Percentiles rank a stretch among this genome's conserved stretches.
Conservation (phyloP, 2,797 vertebrate genomes). For the Lacerta agilis region DNA sequence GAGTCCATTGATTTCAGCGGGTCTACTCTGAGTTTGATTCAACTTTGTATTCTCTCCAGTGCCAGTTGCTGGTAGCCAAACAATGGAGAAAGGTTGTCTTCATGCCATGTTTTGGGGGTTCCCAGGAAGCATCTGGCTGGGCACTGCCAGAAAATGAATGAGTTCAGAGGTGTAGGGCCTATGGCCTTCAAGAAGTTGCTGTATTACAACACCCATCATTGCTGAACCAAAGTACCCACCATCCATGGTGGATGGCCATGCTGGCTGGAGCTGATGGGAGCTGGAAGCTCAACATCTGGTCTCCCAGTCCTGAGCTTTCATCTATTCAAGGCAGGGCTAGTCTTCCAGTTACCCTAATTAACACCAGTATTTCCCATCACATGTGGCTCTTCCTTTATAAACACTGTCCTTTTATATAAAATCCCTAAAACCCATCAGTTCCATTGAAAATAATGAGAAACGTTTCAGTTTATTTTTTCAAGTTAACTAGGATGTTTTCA, state of each 20-base stretch:
- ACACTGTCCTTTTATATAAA: background rate
- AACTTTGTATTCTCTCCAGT: too few relatives aligned
- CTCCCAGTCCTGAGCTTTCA: background rate
- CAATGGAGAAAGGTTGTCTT: background rate
- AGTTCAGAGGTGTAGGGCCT: too few relatives aligned
- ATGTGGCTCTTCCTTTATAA: background rate
- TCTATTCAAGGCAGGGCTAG: background rate
- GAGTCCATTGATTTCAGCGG: too few relatives aligned
- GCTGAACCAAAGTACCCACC: too few relatives aligned
- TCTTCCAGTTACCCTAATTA: background rate
- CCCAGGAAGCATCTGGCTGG: background rate
- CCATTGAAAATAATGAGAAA: constrained; percentile 43
- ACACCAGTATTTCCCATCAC: background rate
- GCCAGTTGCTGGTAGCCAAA: background rate
- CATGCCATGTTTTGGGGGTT: background rate
- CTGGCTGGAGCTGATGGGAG: too few relatives aligned
- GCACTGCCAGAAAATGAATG: too few relatives aligned
- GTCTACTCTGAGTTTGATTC: too few relatives aligned
- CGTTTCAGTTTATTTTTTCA: constrained; percentile 64
- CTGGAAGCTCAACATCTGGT: too few relatives aligned
- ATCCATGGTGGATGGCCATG: too few relatives aligned
- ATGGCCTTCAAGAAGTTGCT: too few relatives aligned
- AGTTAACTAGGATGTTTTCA: constrained; percentile 62
- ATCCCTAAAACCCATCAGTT: constrained; percentile 21
- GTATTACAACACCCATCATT: too few relatives aligned